Conservation (phyloP, 2,113 vertebrate genomes). For the Barnardius zonarius region DNA sequence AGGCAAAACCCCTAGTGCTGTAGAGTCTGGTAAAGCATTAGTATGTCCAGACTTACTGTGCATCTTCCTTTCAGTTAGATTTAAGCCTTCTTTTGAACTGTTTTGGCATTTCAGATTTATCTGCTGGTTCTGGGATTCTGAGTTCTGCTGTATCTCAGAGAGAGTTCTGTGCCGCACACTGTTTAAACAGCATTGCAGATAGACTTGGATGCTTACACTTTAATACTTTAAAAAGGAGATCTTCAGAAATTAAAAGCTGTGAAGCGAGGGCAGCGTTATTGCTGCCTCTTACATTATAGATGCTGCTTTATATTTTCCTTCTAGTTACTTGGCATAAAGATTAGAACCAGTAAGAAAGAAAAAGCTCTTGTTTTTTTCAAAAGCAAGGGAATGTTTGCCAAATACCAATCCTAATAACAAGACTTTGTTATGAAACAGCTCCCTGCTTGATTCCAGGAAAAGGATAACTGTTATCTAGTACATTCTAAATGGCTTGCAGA, state of each 20-base stretch:
- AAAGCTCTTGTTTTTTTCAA: constrained; percentile 25
- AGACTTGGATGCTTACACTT: background rate
- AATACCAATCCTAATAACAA: constrained; percentile 32
- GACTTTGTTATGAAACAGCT: constrained; percentile 36
- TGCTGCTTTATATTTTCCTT: background rate
- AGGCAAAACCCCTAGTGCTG: constrained; percentile 12
- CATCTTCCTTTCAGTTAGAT: constrained; percentile 15
- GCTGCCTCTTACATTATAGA: background rate
- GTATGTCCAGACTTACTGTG: constrained; percentile 28
- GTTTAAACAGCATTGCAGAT: constrained; percentile 1
- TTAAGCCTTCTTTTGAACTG: background rate
- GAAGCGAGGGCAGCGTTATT: background rate
- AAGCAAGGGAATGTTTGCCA: constrained; percentile 31
- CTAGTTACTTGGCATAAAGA: constrained; percentile 8
- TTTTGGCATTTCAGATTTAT: constrained; percentile 19
- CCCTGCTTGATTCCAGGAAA: constrained; percentile 36
- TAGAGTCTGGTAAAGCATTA: background rate
- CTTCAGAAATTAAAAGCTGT: constrained; percentile 6
- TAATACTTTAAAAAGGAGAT: background rate
- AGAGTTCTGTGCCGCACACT: background rate
- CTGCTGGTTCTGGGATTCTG: background rate
- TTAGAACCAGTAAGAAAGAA: constrained; percentile 10
- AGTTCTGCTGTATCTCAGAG: constrained; percentile 10
- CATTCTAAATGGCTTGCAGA: background rate
- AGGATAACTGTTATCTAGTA: constrained; percentile 23